Conservation (phyloP, 2,888 invertebrate species). For the Blera fallax region DNA sequence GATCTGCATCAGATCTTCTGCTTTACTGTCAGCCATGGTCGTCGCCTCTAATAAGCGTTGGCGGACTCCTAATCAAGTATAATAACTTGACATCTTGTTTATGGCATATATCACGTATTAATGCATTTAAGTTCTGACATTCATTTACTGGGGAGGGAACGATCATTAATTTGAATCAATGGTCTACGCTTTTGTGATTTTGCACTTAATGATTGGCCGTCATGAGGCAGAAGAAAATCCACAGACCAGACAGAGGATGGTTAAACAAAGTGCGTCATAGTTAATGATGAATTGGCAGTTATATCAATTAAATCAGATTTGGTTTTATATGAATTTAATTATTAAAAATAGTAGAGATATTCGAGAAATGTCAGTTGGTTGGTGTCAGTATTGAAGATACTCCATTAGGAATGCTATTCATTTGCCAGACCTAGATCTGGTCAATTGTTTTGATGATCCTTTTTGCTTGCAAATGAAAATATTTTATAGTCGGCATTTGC, state of each 20-base stretch:
- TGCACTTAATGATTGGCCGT: constrained; percentile 46
- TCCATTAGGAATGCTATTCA: no score
- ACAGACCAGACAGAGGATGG: constrained; percentile 8
- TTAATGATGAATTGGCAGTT: constrained; percentile 35
- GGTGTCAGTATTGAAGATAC: no score
- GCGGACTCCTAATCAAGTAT: constrained; percentile 49
- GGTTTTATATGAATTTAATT: constrained; percentile 2
- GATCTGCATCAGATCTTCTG: constrained; percentile 13
- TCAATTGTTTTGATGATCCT: no score
- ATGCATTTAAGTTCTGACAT: constrained; percentile 39
- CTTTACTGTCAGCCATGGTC: constrained; percentile 6
- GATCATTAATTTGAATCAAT: constrained; percentile 69
- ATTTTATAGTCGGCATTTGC: no score
- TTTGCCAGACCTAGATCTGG: no score
- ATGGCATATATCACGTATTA: constrained; percentile 43
- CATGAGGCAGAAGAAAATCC: not conserved
- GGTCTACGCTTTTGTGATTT: constrained; percentile 39
- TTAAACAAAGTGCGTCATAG: constrained; percentile 52
- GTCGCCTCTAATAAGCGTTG: constrained; percentile 1
- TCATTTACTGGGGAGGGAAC: constrained; percentile 19
- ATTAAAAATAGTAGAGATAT: not conserved
- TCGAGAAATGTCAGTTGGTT: not conserved
- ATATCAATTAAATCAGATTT: constrained; percentile 41
- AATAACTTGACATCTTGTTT: constrained; percentile 65
- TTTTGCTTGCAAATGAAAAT: no score